phyloP scores from a whole-genome alignment of 2,888 invertebrate species.

The Oxystoma pomonae region DNA sequence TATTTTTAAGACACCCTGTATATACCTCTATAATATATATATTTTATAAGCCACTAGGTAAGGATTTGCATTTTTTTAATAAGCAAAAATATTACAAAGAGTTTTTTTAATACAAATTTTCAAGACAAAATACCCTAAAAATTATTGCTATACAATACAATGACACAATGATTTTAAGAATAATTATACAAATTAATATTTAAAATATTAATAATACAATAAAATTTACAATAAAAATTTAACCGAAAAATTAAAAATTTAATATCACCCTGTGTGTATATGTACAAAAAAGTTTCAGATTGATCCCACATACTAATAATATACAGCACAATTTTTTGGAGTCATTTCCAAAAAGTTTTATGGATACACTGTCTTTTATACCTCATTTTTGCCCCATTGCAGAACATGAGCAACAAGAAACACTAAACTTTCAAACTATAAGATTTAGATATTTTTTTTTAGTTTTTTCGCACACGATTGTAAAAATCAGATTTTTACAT shows the following conservation, averaged over 20 bases:
- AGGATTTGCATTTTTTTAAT: neutral
- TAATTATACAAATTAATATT: constrained; percentile 15
- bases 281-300: neutral
- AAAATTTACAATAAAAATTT: constrained; percentile 5
- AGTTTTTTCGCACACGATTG: no score
- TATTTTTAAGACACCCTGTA: neutral
- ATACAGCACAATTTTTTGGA: no score
- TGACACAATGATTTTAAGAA: constrained; percentile 6
- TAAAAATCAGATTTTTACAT: no score
- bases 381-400: no score
- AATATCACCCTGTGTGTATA: neutral
- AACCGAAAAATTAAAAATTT: neutral
- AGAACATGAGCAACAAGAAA: no score
- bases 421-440: no score
- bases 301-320: no score
- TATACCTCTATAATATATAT: neutral
- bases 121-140: constrained; percentile 3
- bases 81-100: neutral
- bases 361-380: no score
- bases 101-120: constrained; percentile 2
- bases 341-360: no score
- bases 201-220: neutral
- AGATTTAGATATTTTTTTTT: no score
- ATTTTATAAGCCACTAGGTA: neutral
- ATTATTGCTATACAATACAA: constrained; percentile 7